Evolutionary conservation across 2,888 invertebrate genomes (phyloP).

Genomic region (Tachina grossa): DNA sequence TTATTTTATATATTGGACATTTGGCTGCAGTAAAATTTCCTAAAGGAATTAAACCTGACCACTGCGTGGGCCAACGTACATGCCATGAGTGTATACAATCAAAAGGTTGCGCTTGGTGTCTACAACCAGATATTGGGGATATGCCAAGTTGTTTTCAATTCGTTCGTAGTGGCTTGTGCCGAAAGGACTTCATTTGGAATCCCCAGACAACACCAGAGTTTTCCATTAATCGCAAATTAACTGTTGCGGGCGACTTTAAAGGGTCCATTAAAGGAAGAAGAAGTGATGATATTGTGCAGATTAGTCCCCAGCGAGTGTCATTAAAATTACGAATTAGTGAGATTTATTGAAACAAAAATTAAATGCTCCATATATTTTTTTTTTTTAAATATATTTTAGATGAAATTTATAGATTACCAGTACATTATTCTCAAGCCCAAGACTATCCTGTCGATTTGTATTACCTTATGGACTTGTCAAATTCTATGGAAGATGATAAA

Average conservation of each 20-base stretch:
- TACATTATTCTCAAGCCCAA: constrained; percentile 92
- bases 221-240: constrained; percentile 84
- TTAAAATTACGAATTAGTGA: constrained; percentile 91
- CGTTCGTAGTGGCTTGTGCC: constrained; percentile 87
- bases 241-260: constrained; percentile 82
- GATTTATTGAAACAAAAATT: constrained; percentile 75
- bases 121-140: constrained; percentile 84
- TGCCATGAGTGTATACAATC: constrained; percentile 96
- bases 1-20: constrained; percentile 69
- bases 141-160: constrained; percentile 86
- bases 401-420: constrained; percentile 88
- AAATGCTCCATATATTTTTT: constrained; percentile 64
- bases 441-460: constrained; percentile 99
- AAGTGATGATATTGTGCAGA: constrained; percentile 87
- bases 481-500: constrained; percentile 99
- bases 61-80: constrained; percentile 91
- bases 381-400: constrained; percentile 83
- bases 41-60: constrained; percentile 85
- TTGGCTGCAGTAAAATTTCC: constrained; percentile 73
- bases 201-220: constrained; percentile 85
- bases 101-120: constrained; percentile 95
- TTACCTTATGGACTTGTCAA: constrained; percentile 99
- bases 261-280: constrained; percentile 72
- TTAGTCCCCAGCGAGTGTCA: constrained; percentile 90
- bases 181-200: constrained; percentile 88